phyloP scores from a whole-genome alignment of 1,140 invertebrate species.

The Zaprionus gabonicus region DNA sequence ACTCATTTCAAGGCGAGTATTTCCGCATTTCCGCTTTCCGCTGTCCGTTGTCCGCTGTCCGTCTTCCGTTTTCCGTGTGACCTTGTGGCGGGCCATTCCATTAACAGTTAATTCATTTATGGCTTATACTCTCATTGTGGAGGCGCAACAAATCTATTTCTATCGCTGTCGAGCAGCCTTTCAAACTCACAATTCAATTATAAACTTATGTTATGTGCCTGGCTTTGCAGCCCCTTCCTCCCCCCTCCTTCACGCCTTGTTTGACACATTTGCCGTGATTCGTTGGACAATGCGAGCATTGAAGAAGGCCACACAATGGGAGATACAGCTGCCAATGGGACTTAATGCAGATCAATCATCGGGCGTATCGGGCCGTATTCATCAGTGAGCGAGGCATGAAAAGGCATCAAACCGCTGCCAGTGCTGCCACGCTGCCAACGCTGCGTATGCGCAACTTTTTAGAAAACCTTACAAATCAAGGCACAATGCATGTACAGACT shows the following conservation, averaged over 20 bases:
- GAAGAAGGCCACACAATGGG: constrained; percentile 29
- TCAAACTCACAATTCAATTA: constrained; percentile 51
- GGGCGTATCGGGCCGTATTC: constrained; percentile 49
- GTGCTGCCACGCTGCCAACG: constrained; percentile 3
- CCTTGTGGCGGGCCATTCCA: constrained; percentile 18
- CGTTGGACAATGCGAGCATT: constrained; percentile 39
- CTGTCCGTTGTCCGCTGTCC: background rate
- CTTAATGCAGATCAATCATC: constrained; percentile 76
- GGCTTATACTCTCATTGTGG: constrained; percentile 5
- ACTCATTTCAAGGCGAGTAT: background rate
- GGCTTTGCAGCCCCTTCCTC: background rate
- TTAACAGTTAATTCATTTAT: constrained; percentile 25
- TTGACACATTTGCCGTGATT: constrained; percentile 39
- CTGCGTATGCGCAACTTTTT: constrained; percentile 65
- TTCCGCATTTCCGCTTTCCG: background rate
- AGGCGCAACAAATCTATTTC: constrained; percentile 12
- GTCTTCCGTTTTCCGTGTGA: background rate
- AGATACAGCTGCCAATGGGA: constrained; percentile 40
- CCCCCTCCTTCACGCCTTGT: background rate
- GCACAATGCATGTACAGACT: constrained; percentile 58
- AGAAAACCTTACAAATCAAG: constrained; percentile 75
- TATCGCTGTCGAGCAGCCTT: constrained; percentile 17
- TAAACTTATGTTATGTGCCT: constrained; percentile 31
- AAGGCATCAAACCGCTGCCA: background rate
- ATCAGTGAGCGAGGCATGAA: constrained; percentile 51